These are phyloP conservation scores for Aphrocallistes beatrix DNA, from an alignment of 37 sponge, comb jelly and placozoan genomes.

Conservation along the genomic window DNA sequence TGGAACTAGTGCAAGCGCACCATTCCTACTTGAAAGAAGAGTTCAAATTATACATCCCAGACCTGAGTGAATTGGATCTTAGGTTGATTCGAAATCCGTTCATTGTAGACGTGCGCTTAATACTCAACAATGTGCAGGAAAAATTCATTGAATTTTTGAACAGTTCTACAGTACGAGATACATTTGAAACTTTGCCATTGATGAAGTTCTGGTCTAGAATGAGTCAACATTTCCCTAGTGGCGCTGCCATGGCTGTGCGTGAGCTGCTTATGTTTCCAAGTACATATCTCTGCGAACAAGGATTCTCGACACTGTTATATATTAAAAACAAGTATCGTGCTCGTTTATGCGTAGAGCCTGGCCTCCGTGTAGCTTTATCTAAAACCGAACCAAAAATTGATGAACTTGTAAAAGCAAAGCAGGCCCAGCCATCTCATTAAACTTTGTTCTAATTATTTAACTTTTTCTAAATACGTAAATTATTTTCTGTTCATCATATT, in stretches of 20 bases:
- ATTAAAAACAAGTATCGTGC: conserved; percentile 18
- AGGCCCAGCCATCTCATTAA: conserved; percentile 19
- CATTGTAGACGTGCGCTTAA: conserved; percentile 13
- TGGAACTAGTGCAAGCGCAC: conserved; percentile 17
- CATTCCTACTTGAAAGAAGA: conserved; percentile 8
- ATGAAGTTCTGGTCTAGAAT: conserved; percentile 20
- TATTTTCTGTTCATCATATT: conserved; percentile 1
- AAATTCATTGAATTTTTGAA: conserved; percentile 13
- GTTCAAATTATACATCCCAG: conserved; percentile 19
- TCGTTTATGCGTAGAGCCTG: conserved; percentile 19
- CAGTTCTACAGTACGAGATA: conserved; percentile 14
- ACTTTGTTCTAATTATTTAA: not conserved
- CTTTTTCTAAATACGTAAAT: conserved; percentile 17
- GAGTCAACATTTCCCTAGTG: conserved; percentile 14
- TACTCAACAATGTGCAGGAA: conserved; percentile 19
- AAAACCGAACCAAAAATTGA: conserved; percentile 11
- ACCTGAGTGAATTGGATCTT: conserved; percentile 17
- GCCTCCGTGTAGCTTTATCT: conserved; percentile 16
- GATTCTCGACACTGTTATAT: conserved; percentile 17
- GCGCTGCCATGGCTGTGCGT: conserved; percentile 13
- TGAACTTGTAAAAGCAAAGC: conserved; percentile 20
- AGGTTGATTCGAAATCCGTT: conserved; percentile 13
- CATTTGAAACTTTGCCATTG: conserved; percentile 18
- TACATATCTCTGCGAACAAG: conserved; percentile 19
- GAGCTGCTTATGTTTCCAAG: conserved; percentile 17